These are phyloP conservation scores for Epizoanthus stellaris DNA, from an alignment of 92 coral and sea anemone species.

Conservation along the genomic window DNA sequence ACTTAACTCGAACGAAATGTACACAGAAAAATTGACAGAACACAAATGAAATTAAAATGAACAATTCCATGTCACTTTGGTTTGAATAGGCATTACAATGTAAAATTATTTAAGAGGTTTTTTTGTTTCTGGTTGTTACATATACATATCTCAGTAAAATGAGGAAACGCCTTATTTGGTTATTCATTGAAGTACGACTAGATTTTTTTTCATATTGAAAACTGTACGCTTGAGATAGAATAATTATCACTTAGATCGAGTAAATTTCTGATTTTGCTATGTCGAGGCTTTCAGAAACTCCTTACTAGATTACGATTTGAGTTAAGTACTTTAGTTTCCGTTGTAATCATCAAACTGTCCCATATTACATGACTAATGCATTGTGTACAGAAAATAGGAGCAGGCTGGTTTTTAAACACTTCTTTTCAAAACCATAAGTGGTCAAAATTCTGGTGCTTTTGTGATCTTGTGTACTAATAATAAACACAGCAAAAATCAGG, in stretches of 20 bases:
- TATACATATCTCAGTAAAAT: not conserved
- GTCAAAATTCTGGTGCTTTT: not conserved
- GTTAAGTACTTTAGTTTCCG: conserved; percentile 8
- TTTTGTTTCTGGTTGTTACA: not conserved
- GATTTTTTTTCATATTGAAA: too few relatives aligned
- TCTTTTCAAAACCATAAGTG: conserved; percentile 2
- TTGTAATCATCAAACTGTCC: not conserved
- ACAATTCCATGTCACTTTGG: not conserved
- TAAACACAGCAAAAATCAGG: not conserved
- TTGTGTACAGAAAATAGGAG: not conserved
- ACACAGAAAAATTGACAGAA: conserved; percentile 17
- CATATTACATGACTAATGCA: not conserved
- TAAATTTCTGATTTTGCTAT: not conserved
- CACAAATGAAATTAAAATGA: conserved; percentile 15
- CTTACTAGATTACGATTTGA: not conserved
- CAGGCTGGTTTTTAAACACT: not conserved
- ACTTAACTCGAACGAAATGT: conserved; percentile 22
- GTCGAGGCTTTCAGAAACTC: not conserved
- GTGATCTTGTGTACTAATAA: conserved; percentile 2
- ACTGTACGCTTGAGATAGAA: too few relatives aligned
- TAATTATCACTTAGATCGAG: too few relatives aligned
- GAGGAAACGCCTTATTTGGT: not conserved
- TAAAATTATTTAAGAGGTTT: not conserved
- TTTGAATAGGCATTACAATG: not conserved
- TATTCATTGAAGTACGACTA: not conserved